Base-by-base conservation (phyloP, 2,113 vertebrate species). In the Rousettus leschenaultii region DNA sequence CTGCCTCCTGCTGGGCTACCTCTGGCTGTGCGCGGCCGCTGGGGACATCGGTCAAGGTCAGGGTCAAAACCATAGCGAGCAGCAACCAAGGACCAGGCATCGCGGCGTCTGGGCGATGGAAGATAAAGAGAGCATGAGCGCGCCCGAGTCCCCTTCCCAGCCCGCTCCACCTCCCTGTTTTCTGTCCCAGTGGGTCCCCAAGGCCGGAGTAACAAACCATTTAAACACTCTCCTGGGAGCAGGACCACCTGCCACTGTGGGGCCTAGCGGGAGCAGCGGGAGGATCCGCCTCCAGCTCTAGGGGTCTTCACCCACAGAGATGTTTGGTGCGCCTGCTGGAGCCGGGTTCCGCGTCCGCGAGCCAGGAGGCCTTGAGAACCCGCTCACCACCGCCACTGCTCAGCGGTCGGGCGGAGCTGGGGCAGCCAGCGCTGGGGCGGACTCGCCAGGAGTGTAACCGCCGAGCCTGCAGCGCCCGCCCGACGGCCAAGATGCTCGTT, bases 1-100 rank as follows among this genome's bases (percentile, higher is more conserved):
- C 82, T 0, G 10, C 61, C 51, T 96, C 96, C 19, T 71, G 92
- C 68, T 70, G 95, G 43, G 48, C 78, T 19, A 21, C 74, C 28
- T 92, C 63, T 0, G 19, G 84, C 68, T 95, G 93, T 6, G 95
- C 10, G 0, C 0, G 21, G 70, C 86, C 57, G 18, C 96, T 61
- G 0, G 90, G 97, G 30, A 91, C 40, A 9, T 48, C 7, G 13
- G 77, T 80, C 70, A 97, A 38, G 38, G 78, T 78, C 45, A 96
- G 18, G 33, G 89, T 80, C 94, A 94, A 48, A 40, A 74, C 83
- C 26, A 95, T 40, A 61, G 57, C 30, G 5, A 97, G 70, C 87
- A 95, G 90, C 88, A 87, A 18, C 96, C 96, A 94, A 88, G 79
- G 65, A 65, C 87, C 51, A 0, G 30, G 75, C 97, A 98, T 98